Base-by-base conservation (phyloP, 2,797 vertebrate species). In the Eupleurogrammus muticus region DNA sequence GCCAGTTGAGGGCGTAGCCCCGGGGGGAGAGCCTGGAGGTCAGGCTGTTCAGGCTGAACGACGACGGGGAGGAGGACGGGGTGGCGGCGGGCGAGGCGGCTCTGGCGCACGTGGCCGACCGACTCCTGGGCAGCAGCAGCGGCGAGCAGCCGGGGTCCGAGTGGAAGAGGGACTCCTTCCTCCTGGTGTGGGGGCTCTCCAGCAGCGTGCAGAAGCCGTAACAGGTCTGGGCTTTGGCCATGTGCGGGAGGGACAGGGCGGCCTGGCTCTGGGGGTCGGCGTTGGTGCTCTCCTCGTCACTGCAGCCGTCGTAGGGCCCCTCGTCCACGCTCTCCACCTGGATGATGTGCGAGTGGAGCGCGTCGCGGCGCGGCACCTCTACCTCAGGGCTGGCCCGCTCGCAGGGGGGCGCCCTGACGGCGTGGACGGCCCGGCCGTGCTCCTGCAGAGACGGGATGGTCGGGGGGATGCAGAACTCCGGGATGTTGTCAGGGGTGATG, bases 131-230 rank as follows among this genome's bases (percentile, higher is more conserved):
- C 44, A 94, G 74, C 70, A 94, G 73, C 75, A 95, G 68, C 17
- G 95, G 92, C 63, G 94, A 81, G 32, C 86, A 88, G 50, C 61
- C 51, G 1, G 92, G 73, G 35, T 95, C 93, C 0, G 90, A 79
- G 19, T 97, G 95, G 93, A 96, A 97, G 75, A 98, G 94, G 0
- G 97, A 98, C 86, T 98, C 97, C 80, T 97, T 99, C 48, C 96
- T 93, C 60, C 97, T 92, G 20, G 95, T 98, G 88, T 98, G 96
- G 7, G 97, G 97, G 67, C 97, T 98, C 91, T 99, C 97, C 66
- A 98, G 90, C 73, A 99, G 87, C 5, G 96, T 95, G 84, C 96
- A 99, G 86, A 99, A 99, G 44, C 98, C 98, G 0, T 99, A 99
- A 70, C 95, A 96, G 50, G 96, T 96, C 83, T 90, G 97, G 12